Evolutionary conservation across 2,113 vertebrate genomes (phyloP), one percentile per base, ranked within the genome.

Genomic region (Gasterosteus nipponicus): DNA sequence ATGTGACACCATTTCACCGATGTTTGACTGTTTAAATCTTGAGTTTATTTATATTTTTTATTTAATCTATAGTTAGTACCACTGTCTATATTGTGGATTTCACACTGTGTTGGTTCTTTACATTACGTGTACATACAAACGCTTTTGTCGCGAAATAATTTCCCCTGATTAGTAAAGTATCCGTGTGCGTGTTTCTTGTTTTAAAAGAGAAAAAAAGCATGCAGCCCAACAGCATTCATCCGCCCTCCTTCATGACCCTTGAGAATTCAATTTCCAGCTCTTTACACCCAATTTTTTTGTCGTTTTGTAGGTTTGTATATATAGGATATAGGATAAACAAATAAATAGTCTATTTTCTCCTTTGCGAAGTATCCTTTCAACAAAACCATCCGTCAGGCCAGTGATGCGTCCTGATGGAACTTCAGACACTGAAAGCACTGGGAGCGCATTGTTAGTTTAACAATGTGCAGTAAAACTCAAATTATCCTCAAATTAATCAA

Each of bases 201-300:
- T 6, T 49, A 51, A 51, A 16, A 49, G 8, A 49, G 18, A 12
- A 31, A 35, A 4, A 59, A 26, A 57, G 64, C 49, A 70, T 41
- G 47, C 62, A 49, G 53, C 59, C 73, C 63, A 42, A 73, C 68
- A 26, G 66, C 65, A 54, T 38, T 66, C 44, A 18, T 44, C 33
- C 22, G 18, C 19, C 26, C 6, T 57, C 33, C 18, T 61, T 75
- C 73, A 57, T 18, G 33, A 14, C 31, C 70, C 42, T 78, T 53
- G 71, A 73, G 18, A 54, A 69, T 76, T 78, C 9, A 47, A 78
- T 78, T 73, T 75, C 41, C 81, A 69, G 33, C 59, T 72, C 41
- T 62, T 47, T 58, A 69, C 38, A 41, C 29, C 6, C 18, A 5
- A 4, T 72, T 41, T 26, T 26, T 26, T 26, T 26, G 22, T 26